Evolutionary conservation across 2,797 vertebrate species (phyloP).

Genomic region (Hoplostethus mediterraneus): DNA sequence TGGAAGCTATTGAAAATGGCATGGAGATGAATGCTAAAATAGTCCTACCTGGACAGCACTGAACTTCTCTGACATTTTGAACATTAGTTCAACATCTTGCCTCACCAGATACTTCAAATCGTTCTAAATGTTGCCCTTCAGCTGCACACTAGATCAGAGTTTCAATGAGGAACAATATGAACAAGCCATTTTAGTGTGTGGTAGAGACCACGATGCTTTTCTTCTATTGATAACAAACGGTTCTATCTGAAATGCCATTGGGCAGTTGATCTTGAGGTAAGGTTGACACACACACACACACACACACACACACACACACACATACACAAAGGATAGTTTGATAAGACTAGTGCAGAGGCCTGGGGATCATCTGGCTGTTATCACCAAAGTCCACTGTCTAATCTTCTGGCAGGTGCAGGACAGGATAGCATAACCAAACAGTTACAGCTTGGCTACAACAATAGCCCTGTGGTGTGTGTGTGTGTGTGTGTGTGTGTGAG

Average conservation of each 20-base stretch:
- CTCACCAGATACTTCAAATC: too few relatives aligned
- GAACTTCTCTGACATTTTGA: too few relatives aligned
- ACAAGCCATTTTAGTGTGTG: constrained; percentile 21
- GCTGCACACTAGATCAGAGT: too few relatives aligned
- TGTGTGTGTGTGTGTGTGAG: constrained; percentile 12
- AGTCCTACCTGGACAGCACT: too few relatives aligned
- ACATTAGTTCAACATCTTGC: too few relatives aligned
- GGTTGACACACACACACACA: background rate
- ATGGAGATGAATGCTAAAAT: too few relatives aligned
- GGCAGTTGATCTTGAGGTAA: constrained; percentile 38
- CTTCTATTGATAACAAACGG: constrained; percentile 13
- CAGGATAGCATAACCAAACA: constrained; percentile 29
- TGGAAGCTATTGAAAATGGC: too few relatives aligned
- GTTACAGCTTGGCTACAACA: constrained; percentile 26
- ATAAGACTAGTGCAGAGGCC: constrained; percentile 31
- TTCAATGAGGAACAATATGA: too few relatives aligned
- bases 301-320: background rate
- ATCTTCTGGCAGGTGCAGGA: constrained; percentile 60
- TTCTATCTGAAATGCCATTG: constrained; percentile 26
- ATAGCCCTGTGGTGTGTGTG: background rate
- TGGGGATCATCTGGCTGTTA: constrained; percentile 64
- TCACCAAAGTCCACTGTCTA: constrained; percentile 61
- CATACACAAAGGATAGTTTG: constrained; percentile 12
- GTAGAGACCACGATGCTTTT: constrained; percentile 6
- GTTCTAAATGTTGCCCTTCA: background rate